Conservation (phyloP, 2,797 vertebrate genomes). For the Telmatherina bonti region DNA sequence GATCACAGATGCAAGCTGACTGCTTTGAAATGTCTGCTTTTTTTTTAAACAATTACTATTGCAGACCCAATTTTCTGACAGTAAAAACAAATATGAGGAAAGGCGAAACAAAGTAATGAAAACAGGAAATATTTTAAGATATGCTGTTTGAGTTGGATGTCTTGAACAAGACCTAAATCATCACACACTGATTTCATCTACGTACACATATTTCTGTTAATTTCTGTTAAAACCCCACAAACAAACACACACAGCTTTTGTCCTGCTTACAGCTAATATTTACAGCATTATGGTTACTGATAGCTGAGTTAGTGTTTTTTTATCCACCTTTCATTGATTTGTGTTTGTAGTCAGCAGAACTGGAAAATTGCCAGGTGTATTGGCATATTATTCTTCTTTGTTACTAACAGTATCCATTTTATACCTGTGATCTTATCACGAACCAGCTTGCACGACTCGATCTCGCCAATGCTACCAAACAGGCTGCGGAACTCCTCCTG, state of each 20-base stretch:
- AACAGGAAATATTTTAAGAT: not conserved
- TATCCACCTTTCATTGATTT: not conserved
- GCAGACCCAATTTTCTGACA: not conserved
- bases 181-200: not conserved
- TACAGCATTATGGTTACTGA: not conserved
- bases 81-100: conserved; percentile 1
- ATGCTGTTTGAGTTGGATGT: not conserved
- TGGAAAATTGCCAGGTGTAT: not conserved
- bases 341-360: not conserved
- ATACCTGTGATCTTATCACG: conserved; percentile 99
- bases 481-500: conserved; percentile 99
- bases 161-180: too few relatives aligned
- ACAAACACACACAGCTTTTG: too few relatives aligned
- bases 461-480: conserved; percentile 99
- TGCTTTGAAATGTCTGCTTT: not conserved
- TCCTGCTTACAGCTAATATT: not conserved
- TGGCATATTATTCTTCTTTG: not conserved
- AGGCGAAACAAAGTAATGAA: not conserved
- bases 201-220: not conserved
- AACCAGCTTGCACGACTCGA: conserved; percentile 99
- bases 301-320: not conserved
- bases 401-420: conserved; percentile 2
- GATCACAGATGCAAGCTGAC: not conserved
- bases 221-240: too few relatives aligned
- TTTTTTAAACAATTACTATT: not conserved